phyloP scores from a whole-genome alignment of 2,113 vertebrate species.

The Cottus gobio region DNA sequence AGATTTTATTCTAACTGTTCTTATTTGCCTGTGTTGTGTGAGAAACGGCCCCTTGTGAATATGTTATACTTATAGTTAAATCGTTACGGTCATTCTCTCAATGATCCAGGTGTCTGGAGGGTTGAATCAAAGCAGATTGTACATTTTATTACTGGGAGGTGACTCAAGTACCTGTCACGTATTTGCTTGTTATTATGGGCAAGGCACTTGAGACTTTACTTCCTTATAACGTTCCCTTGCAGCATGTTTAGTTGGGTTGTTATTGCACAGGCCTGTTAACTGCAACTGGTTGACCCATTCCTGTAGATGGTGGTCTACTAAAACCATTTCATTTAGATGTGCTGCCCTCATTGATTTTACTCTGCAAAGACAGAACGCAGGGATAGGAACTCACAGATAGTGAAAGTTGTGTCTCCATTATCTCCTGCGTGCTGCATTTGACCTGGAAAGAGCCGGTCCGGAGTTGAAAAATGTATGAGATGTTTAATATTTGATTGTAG shows the following conservation, averaged over 20 bases:
- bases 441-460: slow-evolving; percentile 44
- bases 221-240: background rate
- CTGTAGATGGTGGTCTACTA: background rate
- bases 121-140: background rate
- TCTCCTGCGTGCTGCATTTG: slow-evolving; percentile 32
- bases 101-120: background rate
- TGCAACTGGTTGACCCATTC: background rate
- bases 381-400: background rate
- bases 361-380: background rate
- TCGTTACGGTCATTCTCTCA: background rate
- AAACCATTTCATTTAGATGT: background rate
- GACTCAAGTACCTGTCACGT: background rate
- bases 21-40: background rate
- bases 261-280: background rate
- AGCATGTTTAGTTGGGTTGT: background rate
- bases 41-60: background rate
- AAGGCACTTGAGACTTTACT: slow-evolving; percentile 14
- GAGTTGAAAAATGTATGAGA: slow-evolving; percentile 64
- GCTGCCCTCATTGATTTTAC: background rate
- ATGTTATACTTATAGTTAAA: background rate
- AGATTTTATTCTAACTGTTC: background rate
- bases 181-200: slow-evolving; percentile 9
- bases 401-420: slow-evolving; percentile 8
- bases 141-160: slow-evolving; percentile 10
- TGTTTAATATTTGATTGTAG: slow-evolving; percentile 72